Base-by-base conservation (phyloP, 1,140 invertebrate species). In the Coenobita brevimanus region DNA sequence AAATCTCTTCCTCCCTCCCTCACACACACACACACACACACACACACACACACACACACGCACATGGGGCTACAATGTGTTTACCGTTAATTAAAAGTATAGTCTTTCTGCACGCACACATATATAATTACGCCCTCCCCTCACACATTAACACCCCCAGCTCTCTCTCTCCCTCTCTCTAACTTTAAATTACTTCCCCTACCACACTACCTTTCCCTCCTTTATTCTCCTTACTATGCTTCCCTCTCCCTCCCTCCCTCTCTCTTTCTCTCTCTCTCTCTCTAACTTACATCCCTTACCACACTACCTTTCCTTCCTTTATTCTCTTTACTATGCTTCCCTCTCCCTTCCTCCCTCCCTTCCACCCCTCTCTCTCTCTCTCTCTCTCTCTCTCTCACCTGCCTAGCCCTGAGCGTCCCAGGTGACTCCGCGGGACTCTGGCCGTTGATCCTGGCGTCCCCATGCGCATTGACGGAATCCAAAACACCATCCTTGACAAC, bases 401-500 rank as follows among this genome's bases (percentile, higher is more conserved):
- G 92, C 89, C 93, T 81, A 87, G 90, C 86, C 76, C 90, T 89
- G 89, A 90, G 81, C 83, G 87, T 91, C 76, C 91, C 90, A n/a
- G 91, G 91, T 21, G 92, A 91, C 27, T 91, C 73, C 33, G 84
- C 89, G n/a, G 85, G 69, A 50, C 86, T 90, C 62, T 90, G 89
- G 67, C 91, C 91, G 82, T 91, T 91, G 64, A 86, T 73, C 41
- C 89, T 88, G 62, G 86, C 62, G 54, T 91, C 91, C 4, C 80
- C 88, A n/a, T 87, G 84, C 3, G 92, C 91, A 2, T 93, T 93
- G 89, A 94, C 94, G 80, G 94, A 93, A 88, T 95, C 95, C 46
- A 97, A 93, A 13, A 98, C 96, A 4, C 97, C 97, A 92, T 99
- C 98, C 92, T 98, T 97, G 24, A 99, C 97, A 69, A 99, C 97